phyloP scores from a whole-genome alignment of 1,140 invertebrate genomes.

The Atta texana region DNA sequence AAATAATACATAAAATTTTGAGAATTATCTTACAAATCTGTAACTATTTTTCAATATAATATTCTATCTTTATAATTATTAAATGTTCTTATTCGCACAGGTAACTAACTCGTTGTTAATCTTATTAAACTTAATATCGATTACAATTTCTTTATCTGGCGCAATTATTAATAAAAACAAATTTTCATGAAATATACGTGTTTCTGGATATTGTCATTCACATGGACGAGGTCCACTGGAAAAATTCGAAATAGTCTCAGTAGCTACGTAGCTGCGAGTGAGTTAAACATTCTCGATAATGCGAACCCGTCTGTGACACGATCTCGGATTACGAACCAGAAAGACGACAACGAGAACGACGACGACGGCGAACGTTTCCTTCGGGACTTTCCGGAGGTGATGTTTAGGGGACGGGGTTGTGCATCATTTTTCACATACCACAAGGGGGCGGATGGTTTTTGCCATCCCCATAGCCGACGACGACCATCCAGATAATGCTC shows the following conservation, averaged over 20 bases:
- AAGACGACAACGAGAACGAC: constrained; percentile 69
- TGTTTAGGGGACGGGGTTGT: constrained; percentile 81
- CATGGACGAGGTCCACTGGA: not conserved
- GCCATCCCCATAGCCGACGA: constrained; percentile 77
- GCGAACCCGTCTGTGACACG: constrained; percentile 77
- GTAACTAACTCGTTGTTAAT: not conserved
- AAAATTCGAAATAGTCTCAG: not conserved
- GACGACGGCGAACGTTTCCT: constrained; percentile 78
- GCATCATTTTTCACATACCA: constrained; percentile 86
- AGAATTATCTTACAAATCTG: not conserved
- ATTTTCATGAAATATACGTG: not conserved
- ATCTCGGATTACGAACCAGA: constrained; percentile 68
- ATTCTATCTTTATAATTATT: not conserved
- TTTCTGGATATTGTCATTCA: not conserved
- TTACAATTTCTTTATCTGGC: not conserved
- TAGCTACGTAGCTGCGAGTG: constrained; percentile 69
- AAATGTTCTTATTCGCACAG: not conserved
- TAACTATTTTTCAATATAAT: not conserved
- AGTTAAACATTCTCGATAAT: constrained; percentile 82
- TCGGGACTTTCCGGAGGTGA: constrained; percentile 79
- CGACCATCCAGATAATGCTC: constrained; percentile 84
- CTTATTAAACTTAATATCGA: not conserved
- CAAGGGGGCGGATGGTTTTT: constrained; percentile 85
- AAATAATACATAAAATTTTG: not conserved
- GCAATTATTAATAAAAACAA: not conserved